Evolutionary conservation across 2,797 vertebrate genomes (phyloP), one percentile per base, ranked within the genome.

Genomic region (Notolabrus celidotus): DNA sequence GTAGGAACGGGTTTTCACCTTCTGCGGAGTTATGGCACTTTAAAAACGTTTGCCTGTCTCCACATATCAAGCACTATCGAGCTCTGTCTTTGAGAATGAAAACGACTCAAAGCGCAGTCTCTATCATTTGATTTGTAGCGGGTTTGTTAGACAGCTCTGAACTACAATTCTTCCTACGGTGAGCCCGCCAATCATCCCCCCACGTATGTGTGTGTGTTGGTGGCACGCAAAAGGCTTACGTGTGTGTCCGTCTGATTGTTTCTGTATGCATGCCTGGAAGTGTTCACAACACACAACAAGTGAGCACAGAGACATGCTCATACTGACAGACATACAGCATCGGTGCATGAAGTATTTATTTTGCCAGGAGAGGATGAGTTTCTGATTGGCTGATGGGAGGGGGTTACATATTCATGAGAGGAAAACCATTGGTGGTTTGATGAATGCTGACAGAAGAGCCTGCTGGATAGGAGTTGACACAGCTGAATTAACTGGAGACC

Each of bases 361-460:
- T 64, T 63, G 63, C 23, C 62, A 68, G 64, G 74, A 45, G 34
- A 63, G 67, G 63, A 66, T 62, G 53, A 47, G 75, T 53, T 76
- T 78, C 71, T 76, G 79, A 89, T 80, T 77, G 84, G 69, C 80
- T 74, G 33, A 39, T n/a, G n/a, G n/a, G n/a, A 67, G 65, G 51
- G 53, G 33, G 1, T 17, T 90, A 85, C 74, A 89, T 90, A 89
- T 90, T 88, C 71, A 89, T 90, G 78, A 80, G 66, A 52, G 41
- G 57, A 82, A 83, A 80, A 74, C 64, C 63, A 84, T 88, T 89
- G 86, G 64, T 75, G 64, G 74, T 74, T 77, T 86, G 85, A 90
- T 87, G 86, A 77, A 84, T 78, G 67, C 75, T 87, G 88, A 85
- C 83, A 77, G 84, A 66, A 69, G 67, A 59, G 56, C 50, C 75